Evolutionary conservation across 2,888 invertebrate genomes (phyloP).

Genomic region (Pristionchus maxplancki): DNA sequence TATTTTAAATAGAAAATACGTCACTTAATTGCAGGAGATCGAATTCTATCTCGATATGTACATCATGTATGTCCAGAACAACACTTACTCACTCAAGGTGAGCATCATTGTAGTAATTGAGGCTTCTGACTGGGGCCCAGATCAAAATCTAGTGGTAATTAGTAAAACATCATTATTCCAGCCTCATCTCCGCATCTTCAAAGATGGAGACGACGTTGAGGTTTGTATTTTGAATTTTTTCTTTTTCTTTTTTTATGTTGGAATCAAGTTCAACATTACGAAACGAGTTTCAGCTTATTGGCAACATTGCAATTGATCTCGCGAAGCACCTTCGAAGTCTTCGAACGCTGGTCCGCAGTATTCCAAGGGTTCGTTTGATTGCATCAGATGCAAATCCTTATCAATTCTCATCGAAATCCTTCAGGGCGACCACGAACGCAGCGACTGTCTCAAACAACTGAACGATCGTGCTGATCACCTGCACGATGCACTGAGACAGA

Average conservation of each 20-base stretch:
- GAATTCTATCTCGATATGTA: neutral
- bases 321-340: neutral
- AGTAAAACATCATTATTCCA: neutral
- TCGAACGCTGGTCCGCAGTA: neutral
- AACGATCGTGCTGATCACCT: neutral
- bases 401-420: neutral
- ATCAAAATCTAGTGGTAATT: neutral
- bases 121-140: too few species aligned
- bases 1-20: neutral
- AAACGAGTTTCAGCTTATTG: neutral
- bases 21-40: neutral
- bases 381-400: too few species aligned
- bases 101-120: neutral
- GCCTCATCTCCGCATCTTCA: neutral
- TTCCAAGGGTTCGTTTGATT: neutral
- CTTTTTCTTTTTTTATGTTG: neutral
- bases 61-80: neutral
- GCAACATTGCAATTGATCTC: constrained; percentile 11
- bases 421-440: neutral
- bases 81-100: neutral
- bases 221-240: too few species aligned
- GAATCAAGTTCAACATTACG: neutral
- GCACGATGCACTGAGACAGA: neutral
- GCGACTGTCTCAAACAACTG: neutral
- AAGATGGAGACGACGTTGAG: neutral